A percentile compares a stretch with the other conserved stretches of the same genome.
Conservation (phyloP, 64 coral and sea anemone genomes). For the Montipora foliosa region DNA sequence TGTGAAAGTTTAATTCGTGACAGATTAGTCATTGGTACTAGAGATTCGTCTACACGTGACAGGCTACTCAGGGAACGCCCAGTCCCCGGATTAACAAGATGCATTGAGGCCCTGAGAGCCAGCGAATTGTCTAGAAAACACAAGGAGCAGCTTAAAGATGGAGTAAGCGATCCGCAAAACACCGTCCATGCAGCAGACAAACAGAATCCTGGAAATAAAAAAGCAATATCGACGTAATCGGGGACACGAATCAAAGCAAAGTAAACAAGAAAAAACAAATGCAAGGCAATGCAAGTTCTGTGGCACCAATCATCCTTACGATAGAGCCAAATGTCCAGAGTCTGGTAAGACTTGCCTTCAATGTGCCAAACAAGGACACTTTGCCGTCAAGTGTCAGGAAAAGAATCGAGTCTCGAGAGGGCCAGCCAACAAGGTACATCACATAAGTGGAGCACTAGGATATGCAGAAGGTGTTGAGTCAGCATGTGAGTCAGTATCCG, state of each 20-base stretch:
- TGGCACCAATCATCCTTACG: not conserved
- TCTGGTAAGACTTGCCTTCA: constrained; percentile 10
- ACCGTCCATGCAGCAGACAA: not conserved
- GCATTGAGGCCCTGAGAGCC: not conserved
- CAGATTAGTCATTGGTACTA: not conserved
- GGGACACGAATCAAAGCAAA: no score
- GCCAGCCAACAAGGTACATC: constrained; percentile 5
- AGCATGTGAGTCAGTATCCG: no score
- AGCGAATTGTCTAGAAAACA: not conserved
- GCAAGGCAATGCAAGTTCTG: not conserved
- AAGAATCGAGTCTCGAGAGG: not conserved
- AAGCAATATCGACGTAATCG: not conserved
- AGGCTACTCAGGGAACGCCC: not conserved
- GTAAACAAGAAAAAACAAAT: not conserved
- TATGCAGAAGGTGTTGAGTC: not conserved
- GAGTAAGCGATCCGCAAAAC: not conserved
- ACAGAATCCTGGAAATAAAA: not conserved
- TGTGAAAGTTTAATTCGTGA: not conserved
- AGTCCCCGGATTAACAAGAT: not conserved
- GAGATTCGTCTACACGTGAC: not conserved
- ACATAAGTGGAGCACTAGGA: not conserved
- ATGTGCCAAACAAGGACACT: constrained; percentile 22
- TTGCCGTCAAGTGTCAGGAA: not conserved
- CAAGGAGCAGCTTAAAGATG: not conserved
- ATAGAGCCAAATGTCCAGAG: not conserved